Conservation (phyloP, 2,113 vertebrate species). For the Nothocercus julius region DNA sequence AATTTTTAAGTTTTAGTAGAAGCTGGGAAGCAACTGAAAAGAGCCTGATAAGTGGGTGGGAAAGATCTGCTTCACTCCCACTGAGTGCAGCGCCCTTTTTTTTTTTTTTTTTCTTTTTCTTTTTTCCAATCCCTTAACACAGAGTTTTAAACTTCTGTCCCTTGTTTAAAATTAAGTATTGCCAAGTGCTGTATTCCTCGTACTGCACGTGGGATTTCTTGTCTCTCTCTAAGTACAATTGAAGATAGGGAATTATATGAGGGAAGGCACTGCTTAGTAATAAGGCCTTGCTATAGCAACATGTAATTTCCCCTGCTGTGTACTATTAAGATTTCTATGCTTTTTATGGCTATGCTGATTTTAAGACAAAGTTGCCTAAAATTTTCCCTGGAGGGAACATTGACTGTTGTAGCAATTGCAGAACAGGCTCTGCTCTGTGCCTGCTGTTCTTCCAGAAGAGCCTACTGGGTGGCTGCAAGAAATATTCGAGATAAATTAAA, state of each 20-base stretch:
- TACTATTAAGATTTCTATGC: background rate
- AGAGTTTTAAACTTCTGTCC: background rate
- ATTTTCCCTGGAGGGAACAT: background rate
- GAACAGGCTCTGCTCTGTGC: background rate
- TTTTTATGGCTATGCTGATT: background rate
- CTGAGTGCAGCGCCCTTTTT: background rate
- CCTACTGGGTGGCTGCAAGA: background rate
- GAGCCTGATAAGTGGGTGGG: accelerated
- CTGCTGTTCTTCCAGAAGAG: background rate
- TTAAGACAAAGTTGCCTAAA: background rate
- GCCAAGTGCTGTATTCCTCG: background rate
- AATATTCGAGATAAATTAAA: background rate
- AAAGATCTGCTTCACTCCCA: background rate
- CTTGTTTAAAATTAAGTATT: background rate
- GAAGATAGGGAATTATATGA: background rate
- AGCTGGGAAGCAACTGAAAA: background rate
- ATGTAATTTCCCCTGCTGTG: background rate
- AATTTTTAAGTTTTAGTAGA: background rate
- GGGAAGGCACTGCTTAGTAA: background rate
- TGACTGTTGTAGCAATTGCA: background rate
- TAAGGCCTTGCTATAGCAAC: background rate
- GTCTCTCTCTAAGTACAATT: background rate
- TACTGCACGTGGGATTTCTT: background rate
- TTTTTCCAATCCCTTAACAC: background rate
- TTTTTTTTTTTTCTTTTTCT: too few species aligned